Evolutionary conservation across 2,113 vertebrate species (phyloP), one percentile per base, ranked within the genome.

Genomic region (Bujurquina vittata): DNA sequence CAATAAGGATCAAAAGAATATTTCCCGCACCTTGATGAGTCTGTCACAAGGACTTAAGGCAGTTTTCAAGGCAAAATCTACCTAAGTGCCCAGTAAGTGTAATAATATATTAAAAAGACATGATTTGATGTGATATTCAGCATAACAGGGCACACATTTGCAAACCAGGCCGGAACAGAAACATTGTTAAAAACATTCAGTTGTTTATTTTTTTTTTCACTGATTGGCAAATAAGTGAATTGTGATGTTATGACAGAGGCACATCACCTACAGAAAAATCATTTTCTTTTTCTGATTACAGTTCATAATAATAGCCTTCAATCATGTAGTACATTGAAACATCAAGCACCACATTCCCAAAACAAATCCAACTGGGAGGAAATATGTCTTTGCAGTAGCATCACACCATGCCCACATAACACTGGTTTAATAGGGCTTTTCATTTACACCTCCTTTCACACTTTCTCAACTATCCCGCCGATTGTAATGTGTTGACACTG

Each of bases 391-490:
- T 85, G 49, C 58, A 65, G 72, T 26, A 43, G 65, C 74, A 67
- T 77, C 81, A 20, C 60, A 61, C 76, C 56, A 40, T 29, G 37
- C 37, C 80, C 67, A 74, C 85, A 77, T 33, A 40, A 57, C 49
- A 37, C 62, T 11, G n/a, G 29, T 80, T 54, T 79, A 85, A 84
- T 23, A 60, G 63, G 54, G 61, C 62, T 46, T 80, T 83, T 87
- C 80, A 84, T 90, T 90, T 79, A 76, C 91, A 86, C 90, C 87
- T 87, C 76, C 74, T 82, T 74, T 86, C 85, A 78, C 81, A 80
- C 77, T 17, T 69, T 75, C 81, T 85, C 89, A 74, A 26, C 81
- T 31, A 22, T 57, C 59, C 77, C 8, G 63, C 79, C 29, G 78
- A 76, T 65, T 15, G 54, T 81, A 74, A 85, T 56, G 80, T 85